Percentiles rank a stretch among this genome's conserved stretches.
phyloP scores from a whole-genome alignment of 2,888 invertebrate genomes.

The Hermaeophaga mercurialis region DNA sequence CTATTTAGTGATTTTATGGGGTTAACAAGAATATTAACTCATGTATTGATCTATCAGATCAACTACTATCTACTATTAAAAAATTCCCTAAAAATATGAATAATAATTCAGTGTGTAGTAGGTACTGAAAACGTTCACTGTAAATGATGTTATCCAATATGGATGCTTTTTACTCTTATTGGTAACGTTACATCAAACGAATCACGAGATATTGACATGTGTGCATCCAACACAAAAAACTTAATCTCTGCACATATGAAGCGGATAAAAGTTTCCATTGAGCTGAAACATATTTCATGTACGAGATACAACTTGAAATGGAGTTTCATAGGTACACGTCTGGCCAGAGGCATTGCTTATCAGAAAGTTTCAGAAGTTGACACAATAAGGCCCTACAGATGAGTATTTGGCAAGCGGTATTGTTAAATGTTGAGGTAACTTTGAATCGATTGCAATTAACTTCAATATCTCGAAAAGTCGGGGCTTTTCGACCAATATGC shows the following conservation, averaged over 20 bases:
- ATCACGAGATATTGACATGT: constrained; percentile 13
- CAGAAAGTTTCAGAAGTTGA: constrained; percentile 48
- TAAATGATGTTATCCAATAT: not conserved
- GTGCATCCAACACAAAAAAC: constrained; percentile 17
- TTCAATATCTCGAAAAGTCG: constrained; percentile 36
- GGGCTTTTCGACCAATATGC: too few species aligned
- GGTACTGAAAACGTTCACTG: not conserved
- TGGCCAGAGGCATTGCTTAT: constrained; percentile 43
- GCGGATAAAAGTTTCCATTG: constrained; percentile 33
- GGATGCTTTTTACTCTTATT: constrained; percentile 2
- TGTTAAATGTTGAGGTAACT: constrained; percentile 28
- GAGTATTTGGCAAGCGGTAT: constrained; percentile 37
- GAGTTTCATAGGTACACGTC: constrained; percentile 31
- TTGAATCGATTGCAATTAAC: constrained; percentile 44
- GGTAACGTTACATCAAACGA: constrained; percentile 1
- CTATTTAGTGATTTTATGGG: too few species aligned
- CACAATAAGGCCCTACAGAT: constrained; percentile 43
- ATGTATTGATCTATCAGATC: too few species aligned
- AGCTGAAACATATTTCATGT: constrained; percentile 36
- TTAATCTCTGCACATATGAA: constrained; percentile 25
- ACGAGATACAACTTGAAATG: constrained; percentile 31
- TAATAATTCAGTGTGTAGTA: not conserved
- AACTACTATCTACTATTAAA: too few species aligned
- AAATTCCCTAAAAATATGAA: too few species aligned
- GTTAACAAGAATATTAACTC: too few species aligned